These are phyloP conservation scores for Poecile atricapillus DNA, from an alignment of 2,113 vertebrate genomes.

Conservation along the genomic window DNA sequence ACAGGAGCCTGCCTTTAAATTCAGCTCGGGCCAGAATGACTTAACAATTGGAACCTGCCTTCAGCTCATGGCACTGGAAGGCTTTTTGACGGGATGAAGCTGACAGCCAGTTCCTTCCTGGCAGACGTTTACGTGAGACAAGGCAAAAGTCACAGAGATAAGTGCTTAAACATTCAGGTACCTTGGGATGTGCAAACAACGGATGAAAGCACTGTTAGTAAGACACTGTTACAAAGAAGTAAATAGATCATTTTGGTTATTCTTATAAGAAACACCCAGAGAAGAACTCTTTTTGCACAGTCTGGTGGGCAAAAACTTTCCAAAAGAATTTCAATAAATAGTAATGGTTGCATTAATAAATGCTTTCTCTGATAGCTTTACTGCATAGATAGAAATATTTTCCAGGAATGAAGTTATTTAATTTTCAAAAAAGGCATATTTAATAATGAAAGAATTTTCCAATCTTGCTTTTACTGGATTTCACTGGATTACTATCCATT, in stretches of 20 bases:
- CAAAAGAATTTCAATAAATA: constrained; percentile 22
- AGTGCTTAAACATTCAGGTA: constrained; percentile 66
- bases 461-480: background rate
- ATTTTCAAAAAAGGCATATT: background rate
- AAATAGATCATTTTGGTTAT: constrained; percentile 17
- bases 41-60: constrained; percentile 75
- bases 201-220: background rate
- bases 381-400: background rate
- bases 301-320: background rate
- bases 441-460: background rate
- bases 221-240: background rate
- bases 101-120: constrained; percentile 74
- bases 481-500: background rate
- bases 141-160: constrained; percentile 59
- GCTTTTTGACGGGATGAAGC: constrained; percentile 68
- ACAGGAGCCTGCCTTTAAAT: constrained; percentile 75
- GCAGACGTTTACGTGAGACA: constrained; percentile 55
- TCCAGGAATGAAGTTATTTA: background rate
- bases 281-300: background rate
- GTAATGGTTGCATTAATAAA: background rate
- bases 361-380: background rate
- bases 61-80: constrained; percentile 64
- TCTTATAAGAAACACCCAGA: background rate
- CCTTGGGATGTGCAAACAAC: background rate
- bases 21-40: constrained; percentile 70